These are phyloP conservation scores for Hipposideros armiger DNA, from an alignment of 2,113 vertebrate species.

Conservation along the genomic window DNA sequence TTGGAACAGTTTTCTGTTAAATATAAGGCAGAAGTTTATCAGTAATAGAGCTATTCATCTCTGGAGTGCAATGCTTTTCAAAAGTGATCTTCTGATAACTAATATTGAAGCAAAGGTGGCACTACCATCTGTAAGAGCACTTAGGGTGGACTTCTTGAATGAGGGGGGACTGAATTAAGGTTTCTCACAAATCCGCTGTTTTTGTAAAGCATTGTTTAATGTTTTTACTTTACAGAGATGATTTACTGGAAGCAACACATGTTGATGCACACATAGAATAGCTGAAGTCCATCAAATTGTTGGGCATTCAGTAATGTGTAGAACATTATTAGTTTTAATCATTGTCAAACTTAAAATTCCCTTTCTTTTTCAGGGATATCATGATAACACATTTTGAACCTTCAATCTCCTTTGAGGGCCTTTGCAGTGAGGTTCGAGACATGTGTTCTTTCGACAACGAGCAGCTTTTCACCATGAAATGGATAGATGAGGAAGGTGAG, in stretches of 20 bases:
- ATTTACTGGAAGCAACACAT: not conserved
- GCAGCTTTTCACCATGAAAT: conserved; percentile 99
- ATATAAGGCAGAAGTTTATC: not conserved
- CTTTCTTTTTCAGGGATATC: conserved; percentile 93
- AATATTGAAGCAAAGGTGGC: not conserved
- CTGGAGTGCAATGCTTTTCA: not conserved
- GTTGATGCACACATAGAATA: not conserved
- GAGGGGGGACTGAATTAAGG: not conserved
- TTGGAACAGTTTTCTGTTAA: not conserved
- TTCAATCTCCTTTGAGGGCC: conserved; percentile 96
- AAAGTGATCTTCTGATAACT: not conserved
- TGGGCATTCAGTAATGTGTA: not conserved
- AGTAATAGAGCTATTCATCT: not conserved
- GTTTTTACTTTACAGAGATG: not conserved
- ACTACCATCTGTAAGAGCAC: not conserved
- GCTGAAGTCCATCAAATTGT: not conserved
- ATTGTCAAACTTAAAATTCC: not conserved
- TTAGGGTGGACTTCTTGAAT: not conserved
- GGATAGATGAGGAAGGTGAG: conserved; percentile 99
- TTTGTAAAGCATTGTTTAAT: not conserved
- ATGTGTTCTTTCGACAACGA: conserved; percentile 99
- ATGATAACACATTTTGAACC: conserved; percentile 99
- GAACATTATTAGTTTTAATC: conserved; percentile 6
- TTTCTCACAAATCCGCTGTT: not conserved
- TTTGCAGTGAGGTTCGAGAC: conserved; percentile 96